phyloP scores from a whole-genome alignment of 2,888 invertebrate genomes.

The Pseudoips prasinana region DNA sequence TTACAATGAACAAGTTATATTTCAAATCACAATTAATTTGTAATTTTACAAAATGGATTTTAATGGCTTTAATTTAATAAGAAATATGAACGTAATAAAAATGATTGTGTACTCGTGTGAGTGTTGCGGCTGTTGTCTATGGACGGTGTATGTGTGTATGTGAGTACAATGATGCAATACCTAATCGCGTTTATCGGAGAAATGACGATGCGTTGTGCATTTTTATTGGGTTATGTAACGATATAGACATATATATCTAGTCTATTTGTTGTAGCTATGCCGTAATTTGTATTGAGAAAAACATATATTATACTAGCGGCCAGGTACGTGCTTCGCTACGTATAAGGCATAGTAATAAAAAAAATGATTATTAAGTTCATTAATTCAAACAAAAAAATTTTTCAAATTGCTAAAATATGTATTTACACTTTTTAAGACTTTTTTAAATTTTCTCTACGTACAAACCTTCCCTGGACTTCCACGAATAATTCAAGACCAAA shows the following conservation, averaged over 20 bases:
- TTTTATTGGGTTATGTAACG: slow-evolving; percentile 54
- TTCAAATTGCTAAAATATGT: too few species aligned
- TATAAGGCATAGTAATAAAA: too few species aligned
- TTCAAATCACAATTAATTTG: slow-evolving; percentile 10
- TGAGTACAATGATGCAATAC: slow-evolving; percentile 61
- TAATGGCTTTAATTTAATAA: slow-evolving; percentile 13
- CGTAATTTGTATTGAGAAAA: slow-evolving; percentile 9
- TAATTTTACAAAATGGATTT: slow-evolving; percentile 12
- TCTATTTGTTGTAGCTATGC: slow-evolving; percentile 22
- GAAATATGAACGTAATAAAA: slow-evolving; percentile 24
- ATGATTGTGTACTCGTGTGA: slow-evolving; percentile 16
- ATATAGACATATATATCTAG: slow-evolving; percentile 14
- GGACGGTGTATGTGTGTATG: slow-evolving; percentile 29
- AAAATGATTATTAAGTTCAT: too few species aligned
- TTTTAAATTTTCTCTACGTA: too few species aligned
- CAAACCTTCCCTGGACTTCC: too few species aligned
- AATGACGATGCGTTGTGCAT: slow-evolving; percentile 61
- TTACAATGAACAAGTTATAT: slow-evolving; percentile 4
- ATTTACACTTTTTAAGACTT: too few species aligned
- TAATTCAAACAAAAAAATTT: too few species aligned
- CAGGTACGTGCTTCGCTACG: too few species aligned
- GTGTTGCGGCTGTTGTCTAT: slow-evolving; percentile 14
- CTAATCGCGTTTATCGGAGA: slow-evolving; percentile 70
- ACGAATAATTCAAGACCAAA: too few species aligned
- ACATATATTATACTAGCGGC: too few species aligned